These are phyloP conservation scores for Steatocranus sp. DNA, from an alignment of 2,797 vertebrate species.

Conservation along the genomic window DNA sequence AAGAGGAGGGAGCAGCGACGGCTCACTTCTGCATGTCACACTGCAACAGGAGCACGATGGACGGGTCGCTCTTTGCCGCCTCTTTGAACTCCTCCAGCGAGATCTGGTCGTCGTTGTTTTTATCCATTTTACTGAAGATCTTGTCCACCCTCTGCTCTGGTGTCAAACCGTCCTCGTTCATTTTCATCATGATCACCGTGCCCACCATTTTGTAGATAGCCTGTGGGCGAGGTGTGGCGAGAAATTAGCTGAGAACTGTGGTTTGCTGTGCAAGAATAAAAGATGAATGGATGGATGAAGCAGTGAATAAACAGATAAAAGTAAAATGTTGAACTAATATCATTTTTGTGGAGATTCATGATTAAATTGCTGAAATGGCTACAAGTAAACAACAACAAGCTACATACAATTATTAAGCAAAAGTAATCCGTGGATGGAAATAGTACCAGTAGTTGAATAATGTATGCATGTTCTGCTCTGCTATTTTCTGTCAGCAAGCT, in stretches of 20 bases:
- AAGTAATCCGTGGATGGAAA: background rate
- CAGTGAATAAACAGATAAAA: background rate
- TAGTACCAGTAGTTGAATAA: background rate
- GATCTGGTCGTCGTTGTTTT: conserved; percentile 99
- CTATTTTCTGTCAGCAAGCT: background rate
- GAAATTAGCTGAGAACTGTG: conserved; percentile 19
- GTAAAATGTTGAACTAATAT: background rate
- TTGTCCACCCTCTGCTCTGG: conserved; percentile 97
- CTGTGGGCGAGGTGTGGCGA: conserved; percentile 66
- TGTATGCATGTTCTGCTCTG: background rate
- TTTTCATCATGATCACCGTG: conserved; percentile 99
- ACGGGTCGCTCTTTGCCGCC: conserved; percentile 97
- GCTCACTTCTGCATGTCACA: conserved; percentile 98
- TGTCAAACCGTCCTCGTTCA: conserved; percentile 98
- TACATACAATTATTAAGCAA: background rate
- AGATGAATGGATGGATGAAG: background rate
- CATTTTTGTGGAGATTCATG: background rate
- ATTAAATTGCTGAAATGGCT: background rate
- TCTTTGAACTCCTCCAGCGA: conserved; percentile 99
- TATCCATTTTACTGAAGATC: conserved; percentile 99
- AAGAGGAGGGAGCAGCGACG: conserved; percentile 67
- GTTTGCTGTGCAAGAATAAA: background rate
- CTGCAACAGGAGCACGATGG: conserved; percentile 99
- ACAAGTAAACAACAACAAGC: background rate
- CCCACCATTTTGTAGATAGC: conserved; percentile 99